Evolutionary conservation across 2,113 vertebrate species (phyloP), one percentile per base, ranked within the genome.

Genomic region (Paralichthys olivaceus): DNA sequence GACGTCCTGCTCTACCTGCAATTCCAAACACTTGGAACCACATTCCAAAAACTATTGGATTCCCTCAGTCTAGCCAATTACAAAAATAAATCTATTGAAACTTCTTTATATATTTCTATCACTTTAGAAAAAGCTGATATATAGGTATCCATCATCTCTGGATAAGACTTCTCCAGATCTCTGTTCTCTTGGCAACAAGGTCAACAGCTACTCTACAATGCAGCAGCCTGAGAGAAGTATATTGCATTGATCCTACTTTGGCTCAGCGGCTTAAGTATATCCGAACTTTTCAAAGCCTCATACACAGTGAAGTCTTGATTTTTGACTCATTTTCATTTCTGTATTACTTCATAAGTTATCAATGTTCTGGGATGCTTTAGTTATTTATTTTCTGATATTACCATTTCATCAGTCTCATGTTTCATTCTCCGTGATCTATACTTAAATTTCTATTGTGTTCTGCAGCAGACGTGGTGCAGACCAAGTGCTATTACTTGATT

Each of bases 1-100:
- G 87, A 89, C 55, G 72, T 34, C 4, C 43, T 40, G 9, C 4
- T 89, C 63, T 84, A 87, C 28, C 51, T 84, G 15, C 25, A 51
- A 51, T 63, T 40, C 23, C 1, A 55, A 12, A 20, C 9, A 68
- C 20, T 28, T 49, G n/a, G n/a, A n/a, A n/a, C n/a, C n/a, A n/a
- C n/a, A n/a, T n/a, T n/a, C n/a, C n/a, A n/a, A n/a, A n/a, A 4
- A 17, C 2, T 1, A 47, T 17, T 15, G 9, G 14, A 15, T 47
- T n/a, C 49, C 49, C 19, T 22, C 54, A 19, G 32, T 49, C 40
- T 66, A 57, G 25, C 20, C 23, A 65, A n/a, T 65, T 45, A 81
- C 29, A 0, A 7, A 57, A 71, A 60, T 5, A 4, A 8, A 4
- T 17, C 23, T 17, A 19, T 22, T 25, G 22, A 62, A 72, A 34